Evolutionary conservation across 2,888 invertebrate species (phyloP), one percentile per base, ranked within the genome.

Genomic region (Panopea generosa): DNA sequence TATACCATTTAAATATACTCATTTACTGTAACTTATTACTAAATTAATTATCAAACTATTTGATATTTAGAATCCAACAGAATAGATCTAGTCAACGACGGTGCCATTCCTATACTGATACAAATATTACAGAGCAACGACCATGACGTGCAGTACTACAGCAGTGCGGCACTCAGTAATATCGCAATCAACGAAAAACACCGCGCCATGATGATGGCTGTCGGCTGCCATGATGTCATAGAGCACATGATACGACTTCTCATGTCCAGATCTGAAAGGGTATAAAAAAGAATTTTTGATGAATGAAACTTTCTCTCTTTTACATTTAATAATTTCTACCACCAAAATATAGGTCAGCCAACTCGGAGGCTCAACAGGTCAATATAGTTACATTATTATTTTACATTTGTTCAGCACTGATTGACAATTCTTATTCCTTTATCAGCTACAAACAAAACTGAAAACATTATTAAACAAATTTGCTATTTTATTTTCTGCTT

Each of bases 121-220:
- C 81, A 86, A n/a, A 63, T 83, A 3, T 75, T 90, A n/a, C 82
- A 85, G 63, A 75, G 82, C 9, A 50, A 55, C 9, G 89, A 90
- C 74, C 50, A 75, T 16, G 89, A 90, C 50, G 77, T 90, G 4
- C 88, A 87, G 75, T 89, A 90, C 66, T 90, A 90, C 78, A 84
- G 87, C 61, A 79, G 86, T 9, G 90, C 90, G 0, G 88, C 90
- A 1, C 84, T 90, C n/a, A 88, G 89, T 65, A 90, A 90, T 76
- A 68, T 90, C 1, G 90, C 90, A 2, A 87, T 90, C 61, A 86
- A 83, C 24, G 87, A 88, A 29, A 86, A 85, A 78, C 88, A 90
- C 56, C 81, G 90, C 2, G 82, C 86, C 40, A 86, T 90, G 86
- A 87, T 90, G 87, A 85, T 87, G 0, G 90, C 88, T n/a, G 80